phyloP scores from a whole-genome alignment of 1,140 invertebrate species.

The Linepithema humile region DNA sequence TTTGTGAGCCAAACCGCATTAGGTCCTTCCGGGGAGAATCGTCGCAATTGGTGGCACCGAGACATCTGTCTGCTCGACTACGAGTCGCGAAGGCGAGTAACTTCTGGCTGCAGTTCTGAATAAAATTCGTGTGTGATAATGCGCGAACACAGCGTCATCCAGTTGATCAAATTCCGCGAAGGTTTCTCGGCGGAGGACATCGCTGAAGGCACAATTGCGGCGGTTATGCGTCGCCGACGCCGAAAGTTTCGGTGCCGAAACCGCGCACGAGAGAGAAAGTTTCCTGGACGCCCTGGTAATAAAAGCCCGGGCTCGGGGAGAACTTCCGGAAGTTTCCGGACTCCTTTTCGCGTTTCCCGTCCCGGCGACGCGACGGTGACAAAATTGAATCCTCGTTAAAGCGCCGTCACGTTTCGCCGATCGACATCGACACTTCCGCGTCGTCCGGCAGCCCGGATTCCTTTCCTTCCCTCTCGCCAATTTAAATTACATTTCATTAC shows the following conservation, averaged over 20 bases:
- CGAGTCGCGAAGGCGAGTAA: slow-evolving; percentile 37
- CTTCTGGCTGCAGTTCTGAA: background rate
- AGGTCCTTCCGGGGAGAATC: background rate
- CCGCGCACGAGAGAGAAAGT: slow-evolving; percentile 9
- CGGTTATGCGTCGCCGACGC: background rate
- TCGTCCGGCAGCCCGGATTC: slow-evolving; percentile 21
- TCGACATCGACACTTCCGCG: slow-evolving; percentile 71
- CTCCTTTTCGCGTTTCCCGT: slow-evolving; percentile 33
- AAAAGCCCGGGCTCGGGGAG: background rate
- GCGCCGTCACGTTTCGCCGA: slow-evolving; percentile 71
- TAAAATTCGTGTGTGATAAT: slow-evolving; percentile 13
- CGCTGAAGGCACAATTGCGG: slow-evolving; percentile 9
- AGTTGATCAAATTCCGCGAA: slow-evolving; percentile 55
- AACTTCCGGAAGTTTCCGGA: background rate
- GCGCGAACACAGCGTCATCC: background rate
- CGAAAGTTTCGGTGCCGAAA: slow-evolving; percentile 28
- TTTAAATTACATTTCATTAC: slow-evolving; percentile 72
- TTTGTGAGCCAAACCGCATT: slow-evolving; percentile 7
- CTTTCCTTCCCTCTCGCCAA: slow-evolving; percentile 4
- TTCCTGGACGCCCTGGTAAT: slow-evolving; percentile 24
- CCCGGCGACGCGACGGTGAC: background rate
- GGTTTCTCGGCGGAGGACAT: background rate
- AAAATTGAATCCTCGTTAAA: slow-evolving; percentile 78
- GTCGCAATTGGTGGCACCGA: background rate
- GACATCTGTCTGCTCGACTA: slow-evolving; percentile 77